These are phyloP conservation scores for Auanema freiburgensis DNA, from an alignment of 2,888 invertebrate species.

Conservation along the genomic window DNA sequence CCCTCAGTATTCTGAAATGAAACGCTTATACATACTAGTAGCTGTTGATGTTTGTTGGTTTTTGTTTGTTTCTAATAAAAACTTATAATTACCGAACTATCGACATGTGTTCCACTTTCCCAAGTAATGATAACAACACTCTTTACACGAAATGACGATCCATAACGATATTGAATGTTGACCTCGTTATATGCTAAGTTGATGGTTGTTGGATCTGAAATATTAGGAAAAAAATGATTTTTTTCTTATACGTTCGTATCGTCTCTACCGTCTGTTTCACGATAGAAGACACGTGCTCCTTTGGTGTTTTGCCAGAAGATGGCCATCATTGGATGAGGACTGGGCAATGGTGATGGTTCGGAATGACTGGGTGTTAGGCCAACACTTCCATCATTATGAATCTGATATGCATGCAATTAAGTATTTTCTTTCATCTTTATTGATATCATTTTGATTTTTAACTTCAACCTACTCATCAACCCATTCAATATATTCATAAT, in stretches of 20 bases:
- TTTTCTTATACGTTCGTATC: not conserved
- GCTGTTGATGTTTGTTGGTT: too few species aligned
- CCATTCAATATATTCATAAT: too few species aligned
- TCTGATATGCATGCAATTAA: conserved; percentile 30
- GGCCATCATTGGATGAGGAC: conserved; percentile 54
- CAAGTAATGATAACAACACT: conserved; percentile 63
- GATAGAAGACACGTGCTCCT: conserved; percentile 54
- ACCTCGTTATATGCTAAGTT: conserved; percentile 62
- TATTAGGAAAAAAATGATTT: not conserved
- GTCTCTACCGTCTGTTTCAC: conserved; percentile 57
- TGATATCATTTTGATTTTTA: too few species aligned
- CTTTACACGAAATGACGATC: conserved; percentile 51
- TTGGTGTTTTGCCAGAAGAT: conserved; percentile 56
- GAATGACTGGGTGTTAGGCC: conserved; percentile 26
- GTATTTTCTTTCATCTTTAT: not conserved
- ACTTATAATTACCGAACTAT: conserved; percentile 22
- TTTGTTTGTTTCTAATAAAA: not conserved
- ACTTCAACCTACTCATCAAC: too few species aligned
- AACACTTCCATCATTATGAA: conserved; percentile 58
- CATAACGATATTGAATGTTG: conserved; percentile 64
- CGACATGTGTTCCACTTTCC: conserved; percentile 46
- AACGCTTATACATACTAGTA: too few species aligned
- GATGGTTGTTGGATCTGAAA: conserved; percentile 53
- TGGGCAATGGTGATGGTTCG: conserved; percentile 37
- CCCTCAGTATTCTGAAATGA: conserved; percentile 29